Conservation (phyloP, 2,797 vertebrate species). For the Babyrousa celebensis region DNA sequence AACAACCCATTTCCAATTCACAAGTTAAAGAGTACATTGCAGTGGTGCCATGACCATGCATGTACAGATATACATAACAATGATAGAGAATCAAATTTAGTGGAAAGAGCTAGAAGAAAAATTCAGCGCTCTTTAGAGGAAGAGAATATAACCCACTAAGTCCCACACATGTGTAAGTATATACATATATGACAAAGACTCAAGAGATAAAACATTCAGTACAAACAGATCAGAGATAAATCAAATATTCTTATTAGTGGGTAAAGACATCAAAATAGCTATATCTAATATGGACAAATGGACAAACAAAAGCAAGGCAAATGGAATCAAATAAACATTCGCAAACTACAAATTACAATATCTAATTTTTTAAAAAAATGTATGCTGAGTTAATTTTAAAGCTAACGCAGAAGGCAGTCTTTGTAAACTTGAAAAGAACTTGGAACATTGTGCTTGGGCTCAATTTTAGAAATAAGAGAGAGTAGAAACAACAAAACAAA, state of each 20-base stretch:
- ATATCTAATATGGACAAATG: neutral
- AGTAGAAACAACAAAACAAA: neutral
- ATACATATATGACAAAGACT: neutral
- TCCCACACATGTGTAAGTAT: neutral
- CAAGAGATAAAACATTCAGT: neutral
- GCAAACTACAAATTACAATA: neutral
- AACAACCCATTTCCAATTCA: neutral
- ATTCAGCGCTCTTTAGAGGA: neutral
- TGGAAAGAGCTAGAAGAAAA: neutral
- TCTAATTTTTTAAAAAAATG: neutral
- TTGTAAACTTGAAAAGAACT: neutral
- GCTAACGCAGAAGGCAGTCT: neutral
- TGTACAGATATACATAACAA: neutral
- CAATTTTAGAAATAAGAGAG: neutral
- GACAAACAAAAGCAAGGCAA: neutral
- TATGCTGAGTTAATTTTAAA: neutral
- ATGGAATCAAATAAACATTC: neutral
- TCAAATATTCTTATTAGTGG: neutral
- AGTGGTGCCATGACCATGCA: accelerated
- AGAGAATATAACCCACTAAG: neutral
- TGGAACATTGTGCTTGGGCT: neutral
- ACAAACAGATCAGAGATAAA: neutral
- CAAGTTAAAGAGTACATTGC: neutral
- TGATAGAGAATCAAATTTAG: neutral
- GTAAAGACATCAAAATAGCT: neutral